Evolutionary conservation across 1,140 invertebrate species (phyloP), one percentile per base, ranked within the genome.

Genomic region (Drosophila mayri): DNA sequence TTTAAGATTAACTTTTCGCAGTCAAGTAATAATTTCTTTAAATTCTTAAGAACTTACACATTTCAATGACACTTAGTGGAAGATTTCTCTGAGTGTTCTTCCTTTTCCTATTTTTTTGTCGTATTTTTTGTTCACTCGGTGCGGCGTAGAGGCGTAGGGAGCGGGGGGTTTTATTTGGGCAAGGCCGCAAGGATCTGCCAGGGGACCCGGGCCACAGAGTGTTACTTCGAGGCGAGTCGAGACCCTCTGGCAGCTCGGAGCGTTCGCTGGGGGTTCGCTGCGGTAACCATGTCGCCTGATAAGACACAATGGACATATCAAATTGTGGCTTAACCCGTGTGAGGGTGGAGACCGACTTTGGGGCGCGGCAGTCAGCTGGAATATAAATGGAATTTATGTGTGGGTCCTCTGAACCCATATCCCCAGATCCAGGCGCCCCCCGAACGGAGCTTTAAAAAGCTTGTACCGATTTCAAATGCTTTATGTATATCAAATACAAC

Each of bases 281-380:
- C 74, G 85, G 85, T 90, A 84, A 90, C 85, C 85, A 90, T 90
- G 85, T 90, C 85, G 85, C 85, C 86, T 90, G 85, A 90, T 90
- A 90, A 90, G 85, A 90, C 85, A 90, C 85, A 90, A 90, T 90
- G 85, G 85, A 90, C 85, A 90, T 85, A 90, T 90, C 85, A 90
- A 90, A 90, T 90, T 90, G 85, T 90, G 86, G 85, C 85, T 90
- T 81, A 90, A 72, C 85, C 67, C 80, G 63, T 78, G 64, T 84
- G 72, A 28, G 67, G 68, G 43, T 49, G 52, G 79, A 71, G 62
- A 72, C 58, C 47, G 76, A 71, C 62, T 83, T 82, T 44, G 79
- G 67, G 65, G 66, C 44, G 63, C 58, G 70, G 59, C 71, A 62
- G 49, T 63, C 55, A 81, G 74, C 58, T 65, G 64, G 83, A 90